phyloP scores from a whole-genome alignment of 2,888 invertebrate species.

The Catonia carolina region DNA sequence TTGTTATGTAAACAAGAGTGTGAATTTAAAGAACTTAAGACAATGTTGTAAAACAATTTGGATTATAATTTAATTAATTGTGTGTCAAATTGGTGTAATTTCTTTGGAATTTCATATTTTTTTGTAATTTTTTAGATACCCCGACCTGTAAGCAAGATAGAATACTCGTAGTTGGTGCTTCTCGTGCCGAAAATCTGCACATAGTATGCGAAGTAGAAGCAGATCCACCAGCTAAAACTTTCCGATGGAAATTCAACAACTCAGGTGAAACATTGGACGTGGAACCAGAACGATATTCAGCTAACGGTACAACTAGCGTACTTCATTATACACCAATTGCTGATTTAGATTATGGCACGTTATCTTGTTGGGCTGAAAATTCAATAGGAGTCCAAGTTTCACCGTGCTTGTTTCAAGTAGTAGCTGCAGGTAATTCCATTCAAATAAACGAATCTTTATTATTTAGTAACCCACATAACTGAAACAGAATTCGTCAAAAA shows the following conservation, averaged over 20 bases:
- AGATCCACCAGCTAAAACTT: constrained; percentile 81
- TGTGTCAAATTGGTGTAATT: too few species aligned
- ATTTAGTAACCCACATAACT: too few species aligned
- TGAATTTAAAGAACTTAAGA: too few species aligned
- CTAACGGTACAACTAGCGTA: constrained; percentile 60
- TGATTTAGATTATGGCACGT: constrained; percentile 76
- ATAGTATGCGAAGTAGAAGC: constrained; percentile 86
- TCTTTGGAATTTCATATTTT: not conserved
- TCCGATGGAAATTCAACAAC: constrained; percentile 93
- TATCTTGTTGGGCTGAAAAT: constrained; percentile 81
- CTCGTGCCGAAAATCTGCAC: constrained; percentile 77
- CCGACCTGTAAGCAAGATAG: constrained; percentile 73
- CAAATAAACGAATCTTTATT: too few species aligned
- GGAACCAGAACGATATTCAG: constrained; percentile 65
- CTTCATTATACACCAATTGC: constrained; percentile 51
- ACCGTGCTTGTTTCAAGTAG: constrained; percentile 84
- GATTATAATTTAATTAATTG: too few species aligned
- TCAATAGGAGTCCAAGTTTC: constrained; percentile 73
- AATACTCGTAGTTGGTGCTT: constrained; percentile 79
- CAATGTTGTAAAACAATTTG: too few species aligned
- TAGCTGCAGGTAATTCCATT: constrained; percentile 67
- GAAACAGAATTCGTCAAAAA: too few species aligned
- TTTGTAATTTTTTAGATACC: constrained; percentile 55
- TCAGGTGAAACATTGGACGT: constrained; percentile 83
- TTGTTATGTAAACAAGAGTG: too few species aligned